A percentile compares a stretch with the other conserved stretches of the same genome.
Conservation (phyloP, 2,797 vertebrate genomes). For the Schizothorax lantsangensis region DNA sequence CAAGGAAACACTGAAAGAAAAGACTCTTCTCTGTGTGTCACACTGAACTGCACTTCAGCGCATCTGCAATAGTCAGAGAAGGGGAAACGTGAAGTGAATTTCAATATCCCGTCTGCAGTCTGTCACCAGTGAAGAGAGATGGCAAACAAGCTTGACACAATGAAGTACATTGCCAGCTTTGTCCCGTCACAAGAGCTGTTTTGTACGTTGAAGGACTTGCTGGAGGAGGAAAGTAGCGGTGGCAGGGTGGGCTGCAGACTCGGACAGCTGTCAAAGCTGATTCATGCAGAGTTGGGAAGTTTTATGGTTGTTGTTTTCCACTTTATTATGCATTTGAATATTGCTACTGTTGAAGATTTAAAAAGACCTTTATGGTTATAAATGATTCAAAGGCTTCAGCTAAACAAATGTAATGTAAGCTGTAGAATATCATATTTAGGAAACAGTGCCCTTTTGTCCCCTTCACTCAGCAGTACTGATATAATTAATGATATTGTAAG, state of each 20-base stretch:
- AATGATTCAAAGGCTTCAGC: background rate
- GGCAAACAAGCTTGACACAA: conserved; percentile 74
- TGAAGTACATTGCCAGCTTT: conserved; percentile 79
- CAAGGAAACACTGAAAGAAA: conserved; percentile 67
- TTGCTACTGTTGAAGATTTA: background rate
- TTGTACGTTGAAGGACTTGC: conserved; percentile 76
- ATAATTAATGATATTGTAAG: background rate
- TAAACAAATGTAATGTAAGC: background rate
- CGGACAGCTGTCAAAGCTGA: conserved; percentile 28
- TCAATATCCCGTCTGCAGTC: conserved; percentile 63
- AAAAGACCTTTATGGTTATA: background rate
- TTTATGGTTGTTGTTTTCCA: background rate
- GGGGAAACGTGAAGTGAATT: conserved; percentile 71
- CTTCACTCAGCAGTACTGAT: background rate
- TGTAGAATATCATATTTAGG: background rate
- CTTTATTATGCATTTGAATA: background rate
- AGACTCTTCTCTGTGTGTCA: conserved; percentile 66
- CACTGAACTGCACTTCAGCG: conserved; percentile 71
- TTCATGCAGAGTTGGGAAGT: conserved; percentile 26
- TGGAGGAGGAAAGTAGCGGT: conserved; percentile 68
- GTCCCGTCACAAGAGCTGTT: conserved; percentile 74
- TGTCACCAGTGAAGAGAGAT: conserved; percentile 62
- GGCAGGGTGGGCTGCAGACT: conserved; percentile 67
- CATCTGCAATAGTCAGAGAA: conserved; percentile 68
- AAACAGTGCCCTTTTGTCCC: background rate